Conservation (phyloP, 1,140 invertebrate species). For the Pissodes strobi region DNA sequence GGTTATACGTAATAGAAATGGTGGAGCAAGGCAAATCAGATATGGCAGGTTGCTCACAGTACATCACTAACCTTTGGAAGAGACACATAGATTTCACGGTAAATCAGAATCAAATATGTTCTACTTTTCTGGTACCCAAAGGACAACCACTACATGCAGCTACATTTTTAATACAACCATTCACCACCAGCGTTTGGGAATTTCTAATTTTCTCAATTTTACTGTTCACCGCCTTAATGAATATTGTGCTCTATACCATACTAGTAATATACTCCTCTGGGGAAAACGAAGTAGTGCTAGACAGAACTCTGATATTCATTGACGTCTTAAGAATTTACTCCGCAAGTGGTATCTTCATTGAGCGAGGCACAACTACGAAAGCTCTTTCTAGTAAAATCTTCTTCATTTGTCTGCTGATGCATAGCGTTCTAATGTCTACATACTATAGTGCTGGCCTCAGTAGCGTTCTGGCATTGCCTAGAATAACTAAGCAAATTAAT, state of each 20-base stretch:
- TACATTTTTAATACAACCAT: constrained; percentile 13
- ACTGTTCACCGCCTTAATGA: background rate
- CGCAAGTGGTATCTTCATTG: background rate
- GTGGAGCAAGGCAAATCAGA: background rate
- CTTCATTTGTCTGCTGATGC: background rate
- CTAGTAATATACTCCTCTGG: background rate
- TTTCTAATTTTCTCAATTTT: background rate
- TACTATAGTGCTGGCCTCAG: constrained; percentile 26
- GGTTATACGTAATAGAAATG: background rate
- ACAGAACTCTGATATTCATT: background rate
- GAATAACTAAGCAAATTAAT: background rate
- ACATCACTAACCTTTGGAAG: background rate
- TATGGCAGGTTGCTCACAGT: constrained; percentile 24
- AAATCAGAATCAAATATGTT: constrained; percentile 9
- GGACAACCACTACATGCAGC: background rate
- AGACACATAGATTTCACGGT: constrained; percentile 7
- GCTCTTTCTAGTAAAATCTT: background rate
- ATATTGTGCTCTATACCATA: background rate
- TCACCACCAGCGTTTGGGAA: background rate
- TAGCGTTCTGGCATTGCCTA: constrained; percentile 22
- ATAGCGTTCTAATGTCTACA: constrained; percentile 5
- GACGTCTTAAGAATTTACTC: background rate
- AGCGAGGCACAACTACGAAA: background rate
- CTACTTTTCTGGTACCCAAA: constrained; percentile 25
- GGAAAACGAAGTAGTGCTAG: background rate